A percentile compares a stretch with the other conserved stretches of the same genome.
phyloP scores from a whole-genome alignment of 2,113 vertebrate genomes.

The Muntiacus reevesi region DNA sequence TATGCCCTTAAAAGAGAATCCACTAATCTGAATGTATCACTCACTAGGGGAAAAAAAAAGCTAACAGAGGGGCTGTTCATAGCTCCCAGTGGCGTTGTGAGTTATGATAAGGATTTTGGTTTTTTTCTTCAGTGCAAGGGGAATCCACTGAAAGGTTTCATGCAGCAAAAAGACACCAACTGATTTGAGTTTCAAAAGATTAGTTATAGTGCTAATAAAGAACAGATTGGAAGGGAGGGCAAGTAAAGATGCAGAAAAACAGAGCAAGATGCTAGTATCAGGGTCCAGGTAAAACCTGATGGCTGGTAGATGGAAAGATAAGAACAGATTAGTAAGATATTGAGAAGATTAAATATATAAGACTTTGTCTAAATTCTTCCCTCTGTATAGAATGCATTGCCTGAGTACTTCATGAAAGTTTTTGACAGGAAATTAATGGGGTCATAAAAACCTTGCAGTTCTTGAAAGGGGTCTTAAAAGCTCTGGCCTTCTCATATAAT shows the following conservation, averaged over 20 bases:
- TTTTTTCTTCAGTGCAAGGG: neutral
- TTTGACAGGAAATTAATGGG: neutral
- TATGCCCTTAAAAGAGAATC: neutral
- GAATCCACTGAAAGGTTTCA: neutral
- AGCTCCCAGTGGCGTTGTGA: neutral
- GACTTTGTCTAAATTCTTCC: neutral
- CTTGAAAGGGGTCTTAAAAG: neutral
- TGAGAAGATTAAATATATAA: neutral
- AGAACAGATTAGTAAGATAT: neutral
- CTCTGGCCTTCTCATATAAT: neutral
- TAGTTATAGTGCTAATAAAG: neutral
- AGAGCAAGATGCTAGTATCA: neutral
- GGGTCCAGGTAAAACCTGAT: neutral
- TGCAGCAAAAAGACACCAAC: neutral
- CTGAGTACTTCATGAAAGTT: neutral
- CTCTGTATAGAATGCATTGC: neutral
- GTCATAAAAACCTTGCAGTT: neutral
- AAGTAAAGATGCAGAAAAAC: conserved; percentile 9
- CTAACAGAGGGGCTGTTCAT: neutral
- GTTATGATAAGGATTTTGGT: neutral
- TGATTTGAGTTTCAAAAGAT: neutral
- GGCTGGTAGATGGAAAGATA: neutral
- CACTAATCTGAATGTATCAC: neutral
- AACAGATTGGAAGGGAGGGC: neutral
- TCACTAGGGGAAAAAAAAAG: neutral